Evolutionary conservation across 30 jellyfish, hydroid and myxozoan genomes (phyloP).

Genomic region (Turritopsis dohrnii): DNA sequence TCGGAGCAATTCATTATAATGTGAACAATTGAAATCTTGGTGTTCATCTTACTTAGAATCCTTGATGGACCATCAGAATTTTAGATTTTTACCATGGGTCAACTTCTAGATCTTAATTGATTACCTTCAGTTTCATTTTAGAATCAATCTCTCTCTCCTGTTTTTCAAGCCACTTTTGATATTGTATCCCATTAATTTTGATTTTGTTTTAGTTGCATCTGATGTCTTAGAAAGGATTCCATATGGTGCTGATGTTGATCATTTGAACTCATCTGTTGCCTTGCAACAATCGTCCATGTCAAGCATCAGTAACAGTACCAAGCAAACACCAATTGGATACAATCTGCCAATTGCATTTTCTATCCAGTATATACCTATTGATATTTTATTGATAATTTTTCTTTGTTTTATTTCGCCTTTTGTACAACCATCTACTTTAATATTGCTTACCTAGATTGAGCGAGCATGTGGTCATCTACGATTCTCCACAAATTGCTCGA

Average conservation of each 20-base stretch:
- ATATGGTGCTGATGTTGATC: conserved; percentile 9
- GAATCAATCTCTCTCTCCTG: too few relatives aligned
- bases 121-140: neutral
- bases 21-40: too few relatives aligned
- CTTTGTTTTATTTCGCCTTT: too few relatives aligned
- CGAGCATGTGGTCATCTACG: conserved; percentile 56
- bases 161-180: too few relatives aligned
- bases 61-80: too few relatives aligned
- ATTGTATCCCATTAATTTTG: neutral
- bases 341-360: conserved; percentile 23
- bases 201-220: neutral
- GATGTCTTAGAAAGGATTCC: conserved; percentile 5
- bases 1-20: too few relatives aligned
- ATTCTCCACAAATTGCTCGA: conserved; percentile 89
- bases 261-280: neutral
- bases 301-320: neutral
- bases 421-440: too few relatives aligned
- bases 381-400: too few relatives aligned
- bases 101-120: too few relatives aligned
- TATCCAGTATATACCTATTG: neutral
- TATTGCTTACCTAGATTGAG: conserved; percentile 59
- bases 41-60: too few relatives aligned
- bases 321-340: conserved; percentile 5
- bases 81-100: too few relatives aligned
- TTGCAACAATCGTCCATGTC: conserved; percentile 13